Evolutionary conservation across 2,797 vertebrate species (phyloP).

Genomic region (Huso huso): DNA sequence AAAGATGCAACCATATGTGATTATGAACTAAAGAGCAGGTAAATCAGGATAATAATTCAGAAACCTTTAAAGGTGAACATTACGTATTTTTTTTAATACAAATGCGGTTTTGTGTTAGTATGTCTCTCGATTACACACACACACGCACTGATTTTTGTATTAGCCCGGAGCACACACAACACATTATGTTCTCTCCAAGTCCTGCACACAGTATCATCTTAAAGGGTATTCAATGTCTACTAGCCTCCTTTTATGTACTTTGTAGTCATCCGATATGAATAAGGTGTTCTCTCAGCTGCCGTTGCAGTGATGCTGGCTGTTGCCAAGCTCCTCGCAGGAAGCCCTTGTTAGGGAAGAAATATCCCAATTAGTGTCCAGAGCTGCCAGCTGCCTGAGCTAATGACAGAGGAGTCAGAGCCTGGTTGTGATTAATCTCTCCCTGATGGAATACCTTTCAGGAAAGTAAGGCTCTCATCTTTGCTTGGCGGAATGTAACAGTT

Average conservation of each 20-base stretch:
- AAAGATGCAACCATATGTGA: neutral
- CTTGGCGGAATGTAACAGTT: constrained; percentile 54
- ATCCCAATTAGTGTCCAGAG: constrained; percentile 59
- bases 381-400: constrained; percentile 47
- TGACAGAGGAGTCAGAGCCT: constrained; percentile 46
- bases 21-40: too few relatives aligned
- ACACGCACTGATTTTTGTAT: too few relatives aligned
- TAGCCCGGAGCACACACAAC: too few relatives aligned
- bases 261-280: constrained; percentile 29
- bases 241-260: constrained; percentile 33
- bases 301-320: constrained; percentile 19
- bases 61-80: too few relatives aligned
- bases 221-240: constrained; percentile 46
- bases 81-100: too few relatives aligned
- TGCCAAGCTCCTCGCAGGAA: constrained; percentile 35
- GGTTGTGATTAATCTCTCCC: constrained; percentile 46
- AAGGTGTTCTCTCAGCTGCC: constrained; percentile 37
- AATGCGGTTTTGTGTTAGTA: too few relatives aligned
- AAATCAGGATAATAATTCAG: too few relatives aligned
- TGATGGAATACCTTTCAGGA: constrained; percentile 44
- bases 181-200: too few relatives aligned
- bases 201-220: too few relatives aligned
- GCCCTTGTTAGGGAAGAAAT: constrained; percentile 49
- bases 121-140: too few relatives aligned
- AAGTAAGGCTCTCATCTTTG: constrained; percentile 40